Base-by-base conservation (phyloP, 2,888 invertebrate genomes). In the Lypha dubia region DNA sequence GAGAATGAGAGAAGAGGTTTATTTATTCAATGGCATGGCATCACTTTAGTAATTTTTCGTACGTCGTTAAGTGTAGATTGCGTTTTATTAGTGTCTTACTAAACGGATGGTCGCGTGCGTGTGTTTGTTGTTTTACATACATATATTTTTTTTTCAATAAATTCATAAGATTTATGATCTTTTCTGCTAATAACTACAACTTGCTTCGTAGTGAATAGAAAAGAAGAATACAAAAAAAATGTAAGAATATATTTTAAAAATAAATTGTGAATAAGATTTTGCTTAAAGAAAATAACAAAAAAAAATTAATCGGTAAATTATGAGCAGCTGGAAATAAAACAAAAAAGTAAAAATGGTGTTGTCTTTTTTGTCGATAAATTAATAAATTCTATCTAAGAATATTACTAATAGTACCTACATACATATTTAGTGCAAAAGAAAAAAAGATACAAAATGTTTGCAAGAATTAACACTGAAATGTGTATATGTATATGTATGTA, bases 41-140 rank as follows among this genome's bases (percentile, higher is more conserved):
- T 22, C 73, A 84, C 44, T 84, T 87, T 75, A 87, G 86, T 87
- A 80, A 80, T 79, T 86, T 74, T 80, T 79, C 56, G 84, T 84
- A 84, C 75, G 71, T 79, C 80, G 82, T 75, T 58, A 75, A 70
- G 86, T 85, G 58, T 73, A 51, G 84, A 49, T 83, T 71, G 58
- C 70, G 76, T 73, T 51, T 71, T 49, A 53, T 41, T 62, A 56
- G 58, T 75, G 41, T 65, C 49, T 38, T 41, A 28, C 20, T 53
- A 56, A 79, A 70, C 60, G 75, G 53, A 53, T 58, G 28, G 75
- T 49, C 71, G 67, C 71, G 71, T 74, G 83, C 60, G 44, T 71
- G 81, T 74, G 58, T 71, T 44, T 71, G 53, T 75, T 58, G 28
- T 80, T 35, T 74, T 51, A 80, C n/a, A n/a, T n/a, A n/a, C n/a